Conservation (phyloP, 2,113 vertebrate species). For the Serilophus lunatus region DNA sequence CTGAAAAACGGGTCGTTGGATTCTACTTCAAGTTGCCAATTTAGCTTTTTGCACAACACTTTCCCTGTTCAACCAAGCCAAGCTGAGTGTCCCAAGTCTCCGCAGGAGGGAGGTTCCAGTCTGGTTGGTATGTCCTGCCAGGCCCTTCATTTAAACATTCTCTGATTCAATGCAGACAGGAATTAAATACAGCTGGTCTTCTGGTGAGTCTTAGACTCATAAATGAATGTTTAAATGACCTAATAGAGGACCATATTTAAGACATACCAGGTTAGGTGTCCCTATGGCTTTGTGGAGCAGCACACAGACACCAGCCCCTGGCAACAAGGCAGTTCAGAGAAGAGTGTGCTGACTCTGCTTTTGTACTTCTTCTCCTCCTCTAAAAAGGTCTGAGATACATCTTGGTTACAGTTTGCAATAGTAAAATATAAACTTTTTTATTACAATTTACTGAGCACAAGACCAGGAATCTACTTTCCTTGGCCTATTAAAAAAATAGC, state of each 20-base stretch:
- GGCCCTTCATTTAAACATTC: background rate
- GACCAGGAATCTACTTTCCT: background rate
- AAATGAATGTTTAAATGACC: background rate
- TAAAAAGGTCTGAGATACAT: background rate
- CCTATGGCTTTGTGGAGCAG: background rate
- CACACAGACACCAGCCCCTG: background rate
- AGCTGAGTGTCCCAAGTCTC: background rate
- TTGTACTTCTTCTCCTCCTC: background rate
- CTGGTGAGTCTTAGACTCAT: background rate
- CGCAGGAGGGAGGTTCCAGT: background rate
- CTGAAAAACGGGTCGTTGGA: background rate
- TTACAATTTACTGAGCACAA: background rate
- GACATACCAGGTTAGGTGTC: background rate
- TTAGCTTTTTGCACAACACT: background rate
- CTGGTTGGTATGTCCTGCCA: background rate
- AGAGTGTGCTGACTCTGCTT: background rate
- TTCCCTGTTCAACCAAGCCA: background rate
- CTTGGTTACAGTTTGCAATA: too few species aligned
- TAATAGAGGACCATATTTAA: background rate
- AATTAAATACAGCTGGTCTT: conserved; percentile 19
- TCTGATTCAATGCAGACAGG: background rate
- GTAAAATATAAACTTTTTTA: background rate
- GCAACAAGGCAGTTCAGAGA: background rate
- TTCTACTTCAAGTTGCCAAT: background rate
- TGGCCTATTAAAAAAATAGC: background rate